Conservation (phyloP, 2,888 invertebrate species). For the Cynaeus angustus region DNA sequence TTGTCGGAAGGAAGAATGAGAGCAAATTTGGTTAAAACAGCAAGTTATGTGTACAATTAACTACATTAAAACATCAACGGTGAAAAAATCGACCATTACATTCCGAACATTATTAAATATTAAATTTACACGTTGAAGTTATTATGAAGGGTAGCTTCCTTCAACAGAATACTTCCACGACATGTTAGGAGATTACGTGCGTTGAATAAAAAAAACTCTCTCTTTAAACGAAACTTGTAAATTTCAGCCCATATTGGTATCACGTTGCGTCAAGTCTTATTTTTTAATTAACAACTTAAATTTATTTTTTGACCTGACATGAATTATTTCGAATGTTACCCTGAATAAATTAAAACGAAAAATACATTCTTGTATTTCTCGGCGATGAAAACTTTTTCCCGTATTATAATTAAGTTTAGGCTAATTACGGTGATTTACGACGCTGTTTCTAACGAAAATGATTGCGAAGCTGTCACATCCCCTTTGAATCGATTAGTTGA, state of each 20-base stretch:
- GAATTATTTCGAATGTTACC: conserved; percentile 18
- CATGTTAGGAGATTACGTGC: conserved; percentile 37
- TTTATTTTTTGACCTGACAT: conserved; percentile 12
- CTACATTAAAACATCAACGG: conserved; percentile 24
- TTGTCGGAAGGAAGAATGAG: conserved; percentile 17
- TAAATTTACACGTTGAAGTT: conserved; percentile 35
- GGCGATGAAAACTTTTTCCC: conserved; percentile 17
- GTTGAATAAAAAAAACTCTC: conserved; percentile 26
- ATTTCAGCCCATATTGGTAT: conserved; percentile 18
- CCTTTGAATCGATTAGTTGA: conserved; percentile 36
- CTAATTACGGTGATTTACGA: conserved; percentile 36
- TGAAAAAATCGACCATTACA: conserved; percentile 14
- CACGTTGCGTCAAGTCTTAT: conserved; percentile 23
- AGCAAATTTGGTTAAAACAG: conserved; percentile 34
- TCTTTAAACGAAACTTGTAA: conserved; percentile 16
- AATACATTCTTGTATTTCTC: conserved; percentile 4
- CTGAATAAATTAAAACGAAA: conserved; percentile 25
- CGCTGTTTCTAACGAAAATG: conserved; percentile 27
- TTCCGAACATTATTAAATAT: conserved; percentile 24
- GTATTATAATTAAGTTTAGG: conserved; percentile 24
- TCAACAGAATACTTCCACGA: conserved; percentile 36
- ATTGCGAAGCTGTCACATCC: conserved; percentile 32
- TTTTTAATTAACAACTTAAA: conserved; percentile 29
- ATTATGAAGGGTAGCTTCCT: conserved; percentile 29
- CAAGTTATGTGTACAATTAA: conserved; percentile 31